Evolutionary conservation across 2,888 invertebrate species (phyloP).

Genomic region (Chorisops tibialis): DNA sequence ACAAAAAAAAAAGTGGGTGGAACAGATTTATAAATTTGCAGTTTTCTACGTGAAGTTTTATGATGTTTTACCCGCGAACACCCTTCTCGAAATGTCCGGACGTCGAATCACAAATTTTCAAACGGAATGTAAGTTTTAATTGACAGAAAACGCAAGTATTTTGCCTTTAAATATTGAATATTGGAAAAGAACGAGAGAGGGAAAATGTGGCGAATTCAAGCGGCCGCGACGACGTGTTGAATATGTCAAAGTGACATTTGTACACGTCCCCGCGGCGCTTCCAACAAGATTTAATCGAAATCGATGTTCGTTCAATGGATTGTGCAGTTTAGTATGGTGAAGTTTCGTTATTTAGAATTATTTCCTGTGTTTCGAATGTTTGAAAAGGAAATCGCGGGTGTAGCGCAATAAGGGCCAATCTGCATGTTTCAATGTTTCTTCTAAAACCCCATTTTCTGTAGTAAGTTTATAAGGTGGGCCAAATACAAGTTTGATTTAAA

Average conservation of each 20-base stretch:
- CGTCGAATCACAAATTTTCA: slow-evolving; percentile 47
- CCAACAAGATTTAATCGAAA: neutral
- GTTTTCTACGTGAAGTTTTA: neutral
- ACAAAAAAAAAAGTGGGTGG: no score
- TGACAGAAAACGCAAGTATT: neutral
- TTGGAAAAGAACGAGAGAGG: slow-evolving; percentile 19
- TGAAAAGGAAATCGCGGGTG: no score
- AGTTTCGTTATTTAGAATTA: slow-evolving; percentile 8
- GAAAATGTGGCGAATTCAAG: slow-evolving; percentile 28
- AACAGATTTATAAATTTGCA: no score
- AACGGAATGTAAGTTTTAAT: slow-evolving; percentile 46
- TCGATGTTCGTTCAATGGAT: slow-evolving; percentile 13
- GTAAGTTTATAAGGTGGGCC: no score
- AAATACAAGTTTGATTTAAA: no score
- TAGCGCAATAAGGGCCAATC: no score
- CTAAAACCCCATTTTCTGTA: no score
- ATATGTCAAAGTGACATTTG: slow-evolving; percentile 31
- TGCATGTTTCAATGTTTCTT: no score
- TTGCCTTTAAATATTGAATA: neutral
- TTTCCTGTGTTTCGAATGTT: neutral
- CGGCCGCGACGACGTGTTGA: slow-evolving; percentile 28
- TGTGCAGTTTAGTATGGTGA: slow-evolving; percentile 12
- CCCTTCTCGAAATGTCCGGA: slow-evolving; percentile 46
- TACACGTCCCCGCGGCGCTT: slow-evolving; percentile 26
- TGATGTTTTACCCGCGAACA: slow-evolving; percentile 49